phyloP scores from a whole-genome alignment of 1,140 invertebrate species.

The Melitaea cinxia region DNA sequence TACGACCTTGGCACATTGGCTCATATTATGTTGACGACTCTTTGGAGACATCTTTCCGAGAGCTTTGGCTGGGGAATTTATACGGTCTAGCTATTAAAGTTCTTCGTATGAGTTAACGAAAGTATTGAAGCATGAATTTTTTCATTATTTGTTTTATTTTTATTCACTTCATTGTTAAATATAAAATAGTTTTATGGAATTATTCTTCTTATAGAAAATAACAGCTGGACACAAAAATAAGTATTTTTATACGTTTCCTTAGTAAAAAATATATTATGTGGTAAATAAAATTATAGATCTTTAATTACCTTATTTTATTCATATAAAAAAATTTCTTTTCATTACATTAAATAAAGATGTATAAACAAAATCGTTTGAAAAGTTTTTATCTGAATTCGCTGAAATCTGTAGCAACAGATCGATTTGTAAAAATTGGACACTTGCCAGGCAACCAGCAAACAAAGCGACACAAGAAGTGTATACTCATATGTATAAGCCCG shows the following conservation, averaged over 20 bases:
- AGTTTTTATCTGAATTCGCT: constrained; percentile 56
- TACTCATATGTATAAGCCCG: constrained; percentile 37
- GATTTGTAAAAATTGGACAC: constrained; percentile 58
- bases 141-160: background rate
- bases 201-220: too few species aligned
- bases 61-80: background rate
- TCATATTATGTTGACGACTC: constrained; percentile 38
- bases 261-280: too few species aligned
- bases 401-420: constrained; percentile 53
- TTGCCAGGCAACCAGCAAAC: constrained; percentile 51
- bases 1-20: constrained; percentile 47
- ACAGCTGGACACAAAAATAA: too few species aligned
- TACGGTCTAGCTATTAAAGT: background rate
- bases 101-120: background rate
- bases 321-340: too few species aligned
- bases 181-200: background rate
- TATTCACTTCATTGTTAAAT: background rate
- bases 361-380: constrained; percentile 45
- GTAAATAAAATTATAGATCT: too few species aligned
- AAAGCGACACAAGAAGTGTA: constrained; percentile 23
- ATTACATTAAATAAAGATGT: too few species aligned
- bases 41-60: constrained; percentile 34
- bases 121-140: background rate
- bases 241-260: too few species aligned
- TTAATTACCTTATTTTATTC: too few species aligned